Base-by-base conservation (phyloP, 2,113 vertebrate genomes). In the Dicentrarchus labrax region DNA sequence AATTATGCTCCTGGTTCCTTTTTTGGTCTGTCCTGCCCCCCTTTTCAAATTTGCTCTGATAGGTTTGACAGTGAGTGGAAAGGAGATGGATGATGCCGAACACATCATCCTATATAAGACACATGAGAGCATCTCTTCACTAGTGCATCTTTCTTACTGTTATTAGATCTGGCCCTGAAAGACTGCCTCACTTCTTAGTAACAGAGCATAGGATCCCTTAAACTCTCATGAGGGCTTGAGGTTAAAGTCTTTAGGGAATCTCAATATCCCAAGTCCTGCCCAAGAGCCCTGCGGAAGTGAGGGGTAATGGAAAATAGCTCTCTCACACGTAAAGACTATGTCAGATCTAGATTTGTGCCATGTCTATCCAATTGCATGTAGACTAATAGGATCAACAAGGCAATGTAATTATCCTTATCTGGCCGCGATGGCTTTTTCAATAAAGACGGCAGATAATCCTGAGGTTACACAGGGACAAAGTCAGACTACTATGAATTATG, bases 391-490 rank as follows among this genome's bases (percentile, higher is more conserved):
- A 90, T 90, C 67, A 86, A 72, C 45, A 81, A 66, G 65, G 53
- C 75, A 17, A 61, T 62, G 78, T 92, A 82, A 88, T 91, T 83
- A 89, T 86, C 80, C 79, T 85, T 75, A 87, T 89, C 76, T 87
- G 66, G 21, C 57, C 71, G 30, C 43, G 61, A 85, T 87, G 83
- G 76, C 80, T 75, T 78, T 90, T 88, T 89, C 83, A 87, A 72
- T 67, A 84, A 83, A 70, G 74, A 72, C 22, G 17, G 78, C 67
- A 75, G 82, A 78, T 82, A 81, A 82, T 82, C 72, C 76, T 21
- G 71, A 76, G 77, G 84, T 86, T 76, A 87, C 1, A 1, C 65
- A 16, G 82, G 82, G 82, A 83, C 48, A 64, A 80, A 76, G 41
- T 85, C 76, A 84, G 75, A 51, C 76, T 60, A 62, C n/a, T 22